A percentile compares a stretch with the other conserved stretches of the same genome.
Conservation (phyloP, 2,888 invertebrate species). For the Epirrita christyi region DNA sequence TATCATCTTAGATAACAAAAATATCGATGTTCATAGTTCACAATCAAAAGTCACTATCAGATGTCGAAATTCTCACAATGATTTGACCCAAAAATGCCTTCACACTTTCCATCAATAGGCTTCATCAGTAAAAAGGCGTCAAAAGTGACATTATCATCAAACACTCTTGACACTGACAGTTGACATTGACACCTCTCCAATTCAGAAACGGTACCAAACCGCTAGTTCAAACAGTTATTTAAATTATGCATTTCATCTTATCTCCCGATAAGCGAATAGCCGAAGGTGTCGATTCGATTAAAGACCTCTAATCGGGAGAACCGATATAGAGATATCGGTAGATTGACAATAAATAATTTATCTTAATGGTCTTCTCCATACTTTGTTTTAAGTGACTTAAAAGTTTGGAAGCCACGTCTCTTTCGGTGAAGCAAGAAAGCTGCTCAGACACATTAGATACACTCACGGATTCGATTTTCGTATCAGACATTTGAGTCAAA, state of each 20-base stretch:
- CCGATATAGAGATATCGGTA: slow-evolving; percentile 31
- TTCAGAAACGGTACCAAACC: slow-evolving; percentile 28
- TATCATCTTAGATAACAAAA: too few species aligned
- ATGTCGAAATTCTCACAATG: slow-evolving; percentile 9
- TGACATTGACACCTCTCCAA: slow-evolving; percentile 24
- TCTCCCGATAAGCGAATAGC: slow-evolving; percentile 43
- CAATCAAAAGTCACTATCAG: neutral
- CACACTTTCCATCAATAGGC: slow-evolving; percentile 35
- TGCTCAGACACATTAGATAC: too few species aligned
- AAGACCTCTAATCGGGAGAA: slow-evolving; percentile 40
- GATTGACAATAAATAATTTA: slow-evolving; percentile 21
- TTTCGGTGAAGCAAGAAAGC: too few species aligned
- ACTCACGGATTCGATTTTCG: too few species aligned
- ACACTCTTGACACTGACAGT: slow-evolving; percentile 24
- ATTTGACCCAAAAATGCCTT: slow-evolving; percentile 29
- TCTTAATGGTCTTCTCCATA: slow-evolving; percentile 6
- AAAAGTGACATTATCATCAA: slow-evolving; percentile 31
- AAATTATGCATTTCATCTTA: slow-evolving; percentile 41
- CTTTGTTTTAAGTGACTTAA: too few species aligned
- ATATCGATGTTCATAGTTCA: neutral
- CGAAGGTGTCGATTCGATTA: slow-evolving; percentile 47
- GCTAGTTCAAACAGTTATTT: slow-evolving; percentile 33
- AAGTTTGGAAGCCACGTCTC: too few species aligned
- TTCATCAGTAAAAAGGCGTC: slow-evolving; percentile 32
- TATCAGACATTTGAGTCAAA: neutral